A percentile compares a stretch with the other conserved stretches of the same genome.
phyloP scores from a whole-genome alignment of 37 sponge, comb jelly and placozoan species.

The Crambe crambe region DNA sequence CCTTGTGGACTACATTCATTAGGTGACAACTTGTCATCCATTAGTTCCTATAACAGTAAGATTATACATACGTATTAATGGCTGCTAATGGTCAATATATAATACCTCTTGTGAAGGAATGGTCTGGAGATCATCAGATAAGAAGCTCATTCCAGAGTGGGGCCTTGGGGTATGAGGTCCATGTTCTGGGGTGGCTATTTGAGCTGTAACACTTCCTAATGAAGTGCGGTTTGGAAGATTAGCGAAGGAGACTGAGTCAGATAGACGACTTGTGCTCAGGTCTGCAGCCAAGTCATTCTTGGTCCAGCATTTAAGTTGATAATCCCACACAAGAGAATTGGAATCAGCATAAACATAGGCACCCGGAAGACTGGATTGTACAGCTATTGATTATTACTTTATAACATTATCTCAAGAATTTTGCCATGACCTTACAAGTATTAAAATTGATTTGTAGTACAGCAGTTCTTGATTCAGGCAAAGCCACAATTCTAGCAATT shows the following conservation, averaged over 20 bases:
- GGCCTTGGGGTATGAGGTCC: neutral
- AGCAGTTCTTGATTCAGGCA: conserved; percentile 33
- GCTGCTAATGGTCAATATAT: neutral
- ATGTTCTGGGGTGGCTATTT: neutral
- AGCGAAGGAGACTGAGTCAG: neutral
- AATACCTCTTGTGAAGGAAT: conserved; percentile 32
- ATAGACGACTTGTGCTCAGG: neutral
- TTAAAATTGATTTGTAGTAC: conserved; percentile 29
- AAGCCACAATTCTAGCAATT: conserved; percentile 48
- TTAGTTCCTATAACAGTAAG: neutral
- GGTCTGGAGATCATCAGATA: conserved; percentile 29
- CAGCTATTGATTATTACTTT: neutral
- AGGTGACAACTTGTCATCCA: neutral
- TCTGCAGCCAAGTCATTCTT: conserved; percentile 13
- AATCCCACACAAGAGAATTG: conserved; percentile 23
- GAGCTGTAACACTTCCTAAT: neutral
- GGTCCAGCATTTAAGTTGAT: conserved; percentile 12
- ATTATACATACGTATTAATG: neutral
- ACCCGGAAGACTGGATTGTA: conserved; percentile 4
- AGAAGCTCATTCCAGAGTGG: conserved; percentile 23
- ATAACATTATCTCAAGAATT: no score
- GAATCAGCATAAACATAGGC: conserved; percentile 44
- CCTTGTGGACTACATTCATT: neutral
- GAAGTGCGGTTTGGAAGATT: conserved; percentile 1
- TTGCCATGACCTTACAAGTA: neutral